Evolutionary conservation across 2,797 vertebrate genomes (phyloP).

Genomic region (Somateria mollissima): DNA sequence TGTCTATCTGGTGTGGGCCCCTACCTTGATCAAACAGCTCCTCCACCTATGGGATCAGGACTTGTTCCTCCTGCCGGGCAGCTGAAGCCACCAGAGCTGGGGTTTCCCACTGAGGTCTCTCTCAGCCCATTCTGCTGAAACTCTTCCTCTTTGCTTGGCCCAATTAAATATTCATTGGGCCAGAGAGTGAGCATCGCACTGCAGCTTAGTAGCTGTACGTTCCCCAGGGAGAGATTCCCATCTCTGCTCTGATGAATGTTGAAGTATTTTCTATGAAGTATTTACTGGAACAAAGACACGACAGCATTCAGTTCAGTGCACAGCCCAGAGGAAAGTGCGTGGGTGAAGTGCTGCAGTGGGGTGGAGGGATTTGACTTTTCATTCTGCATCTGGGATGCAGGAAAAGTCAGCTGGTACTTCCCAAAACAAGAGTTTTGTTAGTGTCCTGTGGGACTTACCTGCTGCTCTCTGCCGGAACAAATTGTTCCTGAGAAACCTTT

Average conservation of each 20-base stretch:
- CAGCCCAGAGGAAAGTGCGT: fast-evolving
- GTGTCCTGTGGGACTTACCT: background rate
- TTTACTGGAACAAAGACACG: background rate
- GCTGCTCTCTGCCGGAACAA: background rate
- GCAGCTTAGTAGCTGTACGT: background rate
- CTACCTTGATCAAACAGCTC: background rate
- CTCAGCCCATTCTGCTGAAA: background rate
- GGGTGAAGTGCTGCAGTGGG: background rate
- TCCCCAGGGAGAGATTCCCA: background rate
- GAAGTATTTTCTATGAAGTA: background rate
- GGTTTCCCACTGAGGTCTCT: background rate
- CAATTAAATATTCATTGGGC: background rate
- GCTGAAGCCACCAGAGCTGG: background rate
- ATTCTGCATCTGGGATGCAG: background rate
- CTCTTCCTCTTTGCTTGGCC: background rate
- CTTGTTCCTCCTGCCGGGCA: fast-evolving
- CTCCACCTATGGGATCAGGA: background rate
- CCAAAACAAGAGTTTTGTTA: background rate
- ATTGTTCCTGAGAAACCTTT: background rate
- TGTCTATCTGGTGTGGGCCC: background rate
- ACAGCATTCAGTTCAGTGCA: fast-evolving
- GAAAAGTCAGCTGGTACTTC: background rate
- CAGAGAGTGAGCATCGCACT: background rate
- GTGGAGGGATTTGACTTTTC: background rate
- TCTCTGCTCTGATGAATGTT: background rate